A percentile compares a stretch with the other conserved stretches of the same genome.
These are phyloP conservation scores for Acleris sparsana DNA, from an alignment of 2,888 invertebrate genomes.

Conservation along the genomic window DNA sequence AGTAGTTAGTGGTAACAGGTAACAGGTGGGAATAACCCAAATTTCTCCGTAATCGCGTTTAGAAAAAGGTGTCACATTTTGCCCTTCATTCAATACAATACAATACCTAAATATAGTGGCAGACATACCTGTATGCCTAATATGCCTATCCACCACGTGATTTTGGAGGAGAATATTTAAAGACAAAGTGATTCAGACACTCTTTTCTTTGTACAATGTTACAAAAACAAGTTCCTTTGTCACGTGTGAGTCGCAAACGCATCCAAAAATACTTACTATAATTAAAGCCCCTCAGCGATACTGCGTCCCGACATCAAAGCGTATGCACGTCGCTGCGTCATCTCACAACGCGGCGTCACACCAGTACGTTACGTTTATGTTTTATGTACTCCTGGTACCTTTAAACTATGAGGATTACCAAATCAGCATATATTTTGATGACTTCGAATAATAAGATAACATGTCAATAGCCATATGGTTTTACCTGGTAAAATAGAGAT, in stretches of 20 bases:
- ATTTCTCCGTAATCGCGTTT: too few species aligned
- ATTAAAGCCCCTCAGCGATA: constrained; percentile 16
- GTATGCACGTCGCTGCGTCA: constrained; percentile 10
- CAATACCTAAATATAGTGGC: too few species aligned
- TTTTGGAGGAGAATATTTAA: background rate
- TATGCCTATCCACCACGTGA: too few species aligned
- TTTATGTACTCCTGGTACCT: constrained; percentile 9
- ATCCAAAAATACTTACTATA: constrained; percentile 30
- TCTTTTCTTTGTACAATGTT: constrained; percentile 13
- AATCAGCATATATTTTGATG: too few species aligned
- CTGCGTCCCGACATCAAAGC: constrained; percentile 25
- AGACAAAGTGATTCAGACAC: background rate
- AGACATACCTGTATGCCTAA: too few species aligned
- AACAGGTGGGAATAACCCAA: too few species aligned
- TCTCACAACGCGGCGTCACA: constrained; percentile 2
- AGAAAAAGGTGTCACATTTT: too few species aligned
- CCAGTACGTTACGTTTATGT: constrained; percentile 8
- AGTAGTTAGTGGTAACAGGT: too few species aligned
- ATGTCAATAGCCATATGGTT: too few species aligned
- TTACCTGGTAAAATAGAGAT: too few species aligned
- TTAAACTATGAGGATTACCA: background rate
- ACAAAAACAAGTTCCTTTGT: background rate
- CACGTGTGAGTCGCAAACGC: background rate
- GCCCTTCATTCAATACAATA: too few species aligned
- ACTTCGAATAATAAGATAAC: too few species aligned